These are phyloP conservation scores for Columba livia DNA, from an alignment of 2,113 vertebrate genomes.

Conservation along the genomic window DNA sequence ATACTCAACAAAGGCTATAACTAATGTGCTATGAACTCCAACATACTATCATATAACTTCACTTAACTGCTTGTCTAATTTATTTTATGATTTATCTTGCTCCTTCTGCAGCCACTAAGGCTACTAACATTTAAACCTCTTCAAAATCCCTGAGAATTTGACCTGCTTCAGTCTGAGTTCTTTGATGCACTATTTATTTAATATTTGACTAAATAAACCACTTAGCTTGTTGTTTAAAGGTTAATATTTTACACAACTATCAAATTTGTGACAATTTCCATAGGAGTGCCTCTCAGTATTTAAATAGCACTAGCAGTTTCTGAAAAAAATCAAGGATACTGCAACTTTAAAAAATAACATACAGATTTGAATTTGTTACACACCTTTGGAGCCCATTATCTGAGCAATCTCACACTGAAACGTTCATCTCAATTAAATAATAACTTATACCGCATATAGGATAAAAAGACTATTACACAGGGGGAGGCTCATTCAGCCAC, in stretches of 20 bases:
- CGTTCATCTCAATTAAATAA: constrained; percentile 11
- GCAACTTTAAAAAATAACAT: constrained; percentile 76
- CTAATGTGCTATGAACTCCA: background rate
- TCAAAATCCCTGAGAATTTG: background rate
- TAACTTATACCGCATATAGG: constrained; percentile 77
- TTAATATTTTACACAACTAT: background rate
- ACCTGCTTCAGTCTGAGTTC: background rate
- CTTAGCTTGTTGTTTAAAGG: background rate
- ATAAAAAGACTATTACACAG: constrained; percentile 82
- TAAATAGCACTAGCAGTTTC: background rate
- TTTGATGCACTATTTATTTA: background rate
- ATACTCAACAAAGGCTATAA: background rate
- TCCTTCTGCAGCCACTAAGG: background rate
- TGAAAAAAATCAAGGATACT: constrained; percentile 65
- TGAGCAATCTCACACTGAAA: constrained; percentile 51
- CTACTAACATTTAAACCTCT: background rate
- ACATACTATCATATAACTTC: background rate
- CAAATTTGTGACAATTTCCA: background rate
- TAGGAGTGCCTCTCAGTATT: background rate
- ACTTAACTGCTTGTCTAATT: background rate
- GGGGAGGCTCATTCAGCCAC: constrained; percentile 65
- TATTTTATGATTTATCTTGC: background rate
- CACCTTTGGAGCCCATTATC: constrained; percentile 31
- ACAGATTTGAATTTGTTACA: constrained; percentile 31
- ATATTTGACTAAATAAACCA: background rate